These are phyloP conservation scores for Ceriagrion tenellum DNA, from an alignment of 2,888 invertebrate species.

Conservation along the genomic window DNA sequence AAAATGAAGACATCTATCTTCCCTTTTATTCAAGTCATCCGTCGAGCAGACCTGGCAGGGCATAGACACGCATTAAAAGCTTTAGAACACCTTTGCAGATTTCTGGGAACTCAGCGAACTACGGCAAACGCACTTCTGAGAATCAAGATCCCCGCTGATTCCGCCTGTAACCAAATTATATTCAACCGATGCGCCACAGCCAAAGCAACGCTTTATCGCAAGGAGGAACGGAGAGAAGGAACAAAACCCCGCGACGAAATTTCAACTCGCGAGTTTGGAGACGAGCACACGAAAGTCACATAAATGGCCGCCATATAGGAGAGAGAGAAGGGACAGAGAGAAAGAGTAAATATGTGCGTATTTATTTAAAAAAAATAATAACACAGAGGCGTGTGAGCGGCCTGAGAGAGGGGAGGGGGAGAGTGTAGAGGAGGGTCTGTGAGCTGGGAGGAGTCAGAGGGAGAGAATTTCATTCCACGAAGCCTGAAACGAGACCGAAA, in stretches of 20 bases:
- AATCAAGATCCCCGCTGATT: not conserved
- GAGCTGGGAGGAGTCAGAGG: not conserved
- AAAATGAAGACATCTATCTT: too few relatives aligned
- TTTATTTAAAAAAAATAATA: not conserved
- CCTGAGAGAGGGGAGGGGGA: not conserved
- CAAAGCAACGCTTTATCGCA: not conserved
- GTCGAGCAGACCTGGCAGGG: too few relatives aligned
- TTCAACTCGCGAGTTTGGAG: not conserved
- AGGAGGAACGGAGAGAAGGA: not conserved
- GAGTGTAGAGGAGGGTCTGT: not conserved
- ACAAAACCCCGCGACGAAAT: too few relatives aligned
- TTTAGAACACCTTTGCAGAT: too few relatives aligned
- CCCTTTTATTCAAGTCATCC: too few relatives aligned
- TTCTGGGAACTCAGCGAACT: too few relatives aligned
- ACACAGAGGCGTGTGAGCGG: not conserved
- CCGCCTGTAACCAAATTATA: not conserved
- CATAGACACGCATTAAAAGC: too few relatives aligned
- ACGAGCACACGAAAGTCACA: not conserved
- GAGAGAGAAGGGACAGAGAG: too few relatives aligned
- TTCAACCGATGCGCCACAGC: not conserved
- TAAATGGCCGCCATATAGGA: not conserved
- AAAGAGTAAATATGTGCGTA: not conserved
- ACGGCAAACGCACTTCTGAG: not conserved
- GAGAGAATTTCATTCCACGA: slow-evolving; percentile 42
- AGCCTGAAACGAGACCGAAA: slow-evolving; percentile 62